These are phyloP conservation scores for Rallus limicola DNA, from an alignment of 2,113 vertebrate genomes.

Conservation along the genomic window DNA sequence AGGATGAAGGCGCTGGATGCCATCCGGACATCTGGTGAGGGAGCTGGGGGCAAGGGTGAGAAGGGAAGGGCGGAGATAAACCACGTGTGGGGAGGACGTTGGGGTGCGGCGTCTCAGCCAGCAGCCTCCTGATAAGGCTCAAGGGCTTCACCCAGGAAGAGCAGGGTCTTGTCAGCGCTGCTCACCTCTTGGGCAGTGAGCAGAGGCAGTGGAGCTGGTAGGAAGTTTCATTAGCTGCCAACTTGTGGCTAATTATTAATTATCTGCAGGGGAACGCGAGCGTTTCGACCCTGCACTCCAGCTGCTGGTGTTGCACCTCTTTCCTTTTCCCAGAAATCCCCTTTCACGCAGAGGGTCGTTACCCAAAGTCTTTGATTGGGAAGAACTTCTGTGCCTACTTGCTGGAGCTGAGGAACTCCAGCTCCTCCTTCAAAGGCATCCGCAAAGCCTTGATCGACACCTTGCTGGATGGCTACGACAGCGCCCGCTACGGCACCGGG, in stretches of 20 bases:
- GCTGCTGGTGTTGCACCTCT: background rate
- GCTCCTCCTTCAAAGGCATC: conserved; percentile 79
- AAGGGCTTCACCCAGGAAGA: background rate
- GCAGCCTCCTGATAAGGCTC: fast-evolving
- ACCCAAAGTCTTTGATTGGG: conserved; percentile 84
- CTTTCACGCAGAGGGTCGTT: conserved; percentile 78
- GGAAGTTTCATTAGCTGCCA: background rate
- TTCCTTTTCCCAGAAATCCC: conserved; percentile 82
- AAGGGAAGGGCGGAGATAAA: background rate
- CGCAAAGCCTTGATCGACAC: conserved; percentile 83
- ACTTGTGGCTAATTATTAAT: no score
- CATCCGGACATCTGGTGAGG: conserved; percentile 80
- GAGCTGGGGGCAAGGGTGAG: background rate
- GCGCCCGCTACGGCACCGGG: conserved; percentile 89
- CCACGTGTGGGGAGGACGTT: no score
- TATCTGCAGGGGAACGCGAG: no score
- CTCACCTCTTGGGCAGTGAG: fast-evolving
- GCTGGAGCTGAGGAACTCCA: conserved; percentile 85
- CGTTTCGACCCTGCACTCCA: no score
- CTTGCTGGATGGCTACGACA: conserved; percentile 89
- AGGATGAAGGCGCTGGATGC: conserved; percentile 95
- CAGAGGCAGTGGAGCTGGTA: background rate
- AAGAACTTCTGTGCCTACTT: conserved; percentile 89
- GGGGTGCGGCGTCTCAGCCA: fast-evolving
- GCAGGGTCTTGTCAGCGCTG: fast-evolving